Evolutionary conservation across 2,113 vertebrate species (phyloP).

Genomic region (Aegithalos caudatus): DNA sequence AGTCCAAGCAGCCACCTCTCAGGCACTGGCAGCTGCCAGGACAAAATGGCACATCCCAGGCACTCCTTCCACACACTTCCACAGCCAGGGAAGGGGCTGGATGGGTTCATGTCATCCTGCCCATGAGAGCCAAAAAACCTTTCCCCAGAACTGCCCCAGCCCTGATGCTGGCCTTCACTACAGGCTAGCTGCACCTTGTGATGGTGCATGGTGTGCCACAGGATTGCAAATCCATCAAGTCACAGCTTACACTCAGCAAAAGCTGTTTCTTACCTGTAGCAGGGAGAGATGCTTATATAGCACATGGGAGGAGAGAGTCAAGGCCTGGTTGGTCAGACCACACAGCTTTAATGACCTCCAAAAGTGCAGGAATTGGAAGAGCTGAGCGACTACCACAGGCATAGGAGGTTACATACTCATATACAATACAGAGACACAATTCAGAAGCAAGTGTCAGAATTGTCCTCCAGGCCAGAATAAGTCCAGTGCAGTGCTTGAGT

Average conservation of each 20-base stretch:
- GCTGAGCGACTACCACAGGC: neutral
- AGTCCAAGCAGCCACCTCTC: neutral
- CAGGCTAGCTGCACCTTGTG: fast-evolving
- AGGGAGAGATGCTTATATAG: neutral
- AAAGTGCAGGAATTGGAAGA: neutral
- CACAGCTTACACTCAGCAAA: neutral
- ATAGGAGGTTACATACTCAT: neutral
- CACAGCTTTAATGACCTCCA: neutral
- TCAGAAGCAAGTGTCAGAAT: neutral
- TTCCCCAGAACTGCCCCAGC: neutral
- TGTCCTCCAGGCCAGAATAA: neutral
- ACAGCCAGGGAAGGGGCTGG: neutral
- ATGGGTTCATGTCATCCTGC: neutral
- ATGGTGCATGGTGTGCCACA: fast-evolving
- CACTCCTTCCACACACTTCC: neutral
- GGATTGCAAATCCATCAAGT: neutral
- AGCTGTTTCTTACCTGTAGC: conserved; percentile 6
- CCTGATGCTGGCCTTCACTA: fast-evolving
- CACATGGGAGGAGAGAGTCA: neutral
- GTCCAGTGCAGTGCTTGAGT: fast-evolving
- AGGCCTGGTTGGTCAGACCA: neutral
- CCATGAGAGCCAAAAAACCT: neutral
- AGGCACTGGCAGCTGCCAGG: neutral
- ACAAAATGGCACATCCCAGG: neutral
- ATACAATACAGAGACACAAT: neutral